These are phyloP conservation scores for Acanthopleura granulata DNA, from an alignment of 2,888 invertebrate species.

Conservation along the genomic window DNA sequence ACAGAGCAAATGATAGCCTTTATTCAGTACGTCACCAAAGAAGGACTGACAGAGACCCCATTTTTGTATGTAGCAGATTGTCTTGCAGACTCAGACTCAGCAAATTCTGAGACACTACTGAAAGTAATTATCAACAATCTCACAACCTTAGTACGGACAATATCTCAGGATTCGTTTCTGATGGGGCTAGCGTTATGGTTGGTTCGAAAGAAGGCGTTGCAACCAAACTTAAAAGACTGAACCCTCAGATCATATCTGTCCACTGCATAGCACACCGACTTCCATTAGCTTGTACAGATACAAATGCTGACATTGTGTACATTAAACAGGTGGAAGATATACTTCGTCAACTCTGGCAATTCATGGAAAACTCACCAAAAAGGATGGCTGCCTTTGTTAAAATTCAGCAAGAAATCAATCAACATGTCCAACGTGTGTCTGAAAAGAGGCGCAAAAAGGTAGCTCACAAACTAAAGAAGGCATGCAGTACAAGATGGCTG, in stretches of 20 bases:
- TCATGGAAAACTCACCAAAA: slow-evolving; percentile 37
- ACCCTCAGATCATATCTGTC: slow-evolving; percentile 27
- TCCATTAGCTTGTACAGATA: slow-evolving; percentile 33
- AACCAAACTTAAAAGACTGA: slow-evolving; percentile 23
- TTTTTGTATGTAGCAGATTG: slow-evolving; percentile 15
- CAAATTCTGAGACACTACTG: slow-evolving; percentile 30
- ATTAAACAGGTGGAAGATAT: slow-evolving; percentile 30
- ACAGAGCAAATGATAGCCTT: neutral
- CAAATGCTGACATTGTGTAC: slow-evolving; percentile 24
- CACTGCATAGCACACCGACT: slow-evolving; percentile 37
- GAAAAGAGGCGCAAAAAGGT: slow-evolving; percentile 23
- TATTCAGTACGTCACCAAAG: neutral
- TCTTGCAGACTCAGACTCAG: neutral
- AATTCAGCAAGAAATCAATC: slow-evolving; percentile 28
- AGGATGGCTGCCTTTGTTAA: slow-evolving; percentile 32
- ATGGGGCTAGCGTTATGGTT: slow-evolving; percentile 33
- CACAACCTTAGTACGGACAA: slow-evolving; percentile 1
- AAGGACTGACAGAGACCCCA: neutral
- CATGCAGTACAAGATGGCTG: slow-evolving; percentile 35
- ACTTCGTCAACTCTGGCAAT: slow-evolving; percentile 33
- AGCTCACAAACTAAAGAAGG: slow-evolving; percentile 31
- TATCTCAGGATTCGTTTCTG: slow-evolving; percentile 27
- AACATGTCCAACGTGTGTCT: slow-evolving; percentile 21
- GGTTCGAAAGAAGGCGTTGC: slow-evolving; percentile 30
- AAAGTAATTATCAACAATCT: slow-evolving; percentile 29